phyloP scores from a whole-genome alignment of 2,888 invertebrate genomes.

The Xestobium rufovillosum region DNA sequence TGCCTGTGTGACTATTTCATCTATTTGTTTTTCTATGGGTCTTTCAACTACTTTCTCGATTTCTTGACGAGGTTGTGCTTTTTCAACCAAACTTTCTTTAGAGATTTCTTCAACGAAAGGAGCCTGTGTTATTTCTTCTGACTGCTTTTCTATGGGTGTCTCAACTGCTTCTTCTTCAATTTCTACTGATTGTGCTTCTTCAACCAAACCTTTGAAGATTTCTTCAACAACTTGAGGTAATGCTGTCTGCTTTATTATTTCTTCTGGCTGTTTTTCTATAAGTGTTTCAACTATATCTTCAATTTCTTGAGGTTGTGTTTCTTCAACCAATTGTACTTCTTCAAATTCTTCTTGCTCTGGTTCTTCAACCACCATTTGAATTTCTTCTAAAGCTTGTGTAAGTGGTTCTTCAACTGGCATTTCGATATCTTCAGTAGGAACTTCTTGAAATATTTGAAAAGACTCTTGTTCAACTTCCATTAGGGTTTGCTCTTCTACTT shows the following conservation, averaged over 20 bases:
- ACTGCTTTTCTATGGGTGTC: background rate
- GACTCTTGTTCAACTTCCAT: slow-evolving; percentile 7
- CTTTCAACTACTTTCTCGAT: slow-evolving; percentile 1
- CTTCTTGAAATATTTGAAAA: slow-evolving; percentile 1
- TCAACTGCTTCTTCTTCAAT: background rate
- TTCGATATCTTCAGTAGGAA: slow-evolving; percentile 2
- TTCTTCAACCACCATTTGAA: slow-evolving; percentile 8
- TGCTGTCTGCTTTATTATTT: slow-evolving; percentile 4
- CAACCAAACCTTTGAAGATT: slow-evolving; percentile 1
- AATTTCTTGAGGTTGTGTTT: slow-evolving; percentile 11
- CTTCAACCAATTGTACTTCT: no score
- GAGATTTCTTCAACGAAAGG: background rate
- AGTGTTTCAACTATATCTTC: slow-evolving; percentile 4
- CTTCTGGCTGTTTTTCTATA: slow-evolving; percentile 5
- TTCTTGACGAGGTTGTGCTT: background rate
- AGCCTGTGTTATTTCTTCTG: background rate
- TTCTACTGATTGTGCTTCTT: background rate
- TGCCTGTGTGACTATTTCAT: no score
- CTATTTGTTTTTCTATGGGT: no score
- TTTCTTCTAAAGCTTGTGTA: slow-evolving; percentile 5
- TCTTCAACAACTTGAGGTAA: slow-evolving; percentile 4
- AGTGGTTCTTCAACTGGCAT: slow-evolving; percentile 7
- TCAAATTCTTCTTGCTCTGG: slow-evolving; percentile 2
- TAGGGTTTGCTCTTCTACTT: background rate
- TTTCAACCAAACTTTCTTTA: background rate